Conservation (phyloP, 2,113 vertebrate species). For the Pteronura brasiliensis region DNA sequence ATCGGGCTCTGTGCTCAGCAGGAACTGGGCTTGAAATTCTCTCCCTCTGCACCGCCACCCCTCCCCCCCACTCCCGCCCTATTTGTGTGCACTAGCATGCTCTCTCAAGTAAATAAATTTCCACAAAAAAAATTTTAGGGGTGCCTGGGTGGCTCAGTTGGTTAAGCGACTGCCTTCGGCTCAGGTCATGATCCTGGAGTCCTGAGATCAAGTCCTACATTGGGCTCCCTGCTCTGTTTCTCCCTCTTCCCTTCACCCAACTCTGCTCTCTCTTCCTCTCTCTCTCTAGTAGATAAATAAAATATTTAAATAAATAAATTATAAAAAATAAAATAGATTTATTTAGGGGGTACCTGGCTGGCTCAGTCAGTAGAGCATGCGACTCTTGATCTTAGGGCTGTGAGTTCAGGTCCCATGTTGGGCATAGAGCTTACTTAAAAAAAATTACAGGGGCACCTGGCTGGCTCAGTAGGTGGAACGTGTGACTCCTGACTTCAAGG, state of each 20-base stretch:
- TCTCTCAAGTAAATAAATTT: not conserved
- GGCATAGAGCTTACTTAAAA: not conserved
- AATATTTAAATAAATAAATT: too few species aligned
- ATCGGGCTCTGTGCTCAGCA: not conserved
- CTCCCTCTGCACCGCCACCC: not conserved
- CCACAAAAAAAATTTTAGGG: not conserved
- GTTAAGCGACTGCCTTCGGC: not conserved
- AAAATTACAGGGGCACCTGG: not conserved
- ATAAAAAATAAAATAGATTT: too few species aligned
- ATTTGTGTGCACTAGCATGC: not conserved
- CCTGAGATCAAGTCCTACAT: not conserved
- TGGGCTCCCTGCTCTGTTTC: not conserved
- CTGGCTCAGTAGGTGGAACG: too few species aligned
- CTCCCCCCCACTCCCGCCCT: not conserved
- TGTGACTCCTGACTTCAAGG: too few species aligned
- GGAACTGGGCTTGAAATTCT: not conserved
- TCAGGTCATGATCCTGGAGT: not conserved
- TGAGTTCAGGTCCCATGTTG: not conserved
- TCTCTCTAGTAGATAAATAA: too few species aligned
- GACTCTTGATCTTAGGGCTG: not conserved
- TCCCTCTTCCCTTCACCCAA: too few species aligned
- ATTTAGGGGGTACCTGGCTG: not conserved
- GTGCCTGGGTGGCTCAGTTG: not conserved
- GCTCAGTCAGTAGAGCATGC: not conserved
- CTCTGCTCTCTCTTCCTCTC: too few species aligned